Evolutionary conservation across 2,113 vertebrate species (phyloP), one percentile per base, ranked within the genome.

Genomic region (Pungitius pungitius): DNA sequence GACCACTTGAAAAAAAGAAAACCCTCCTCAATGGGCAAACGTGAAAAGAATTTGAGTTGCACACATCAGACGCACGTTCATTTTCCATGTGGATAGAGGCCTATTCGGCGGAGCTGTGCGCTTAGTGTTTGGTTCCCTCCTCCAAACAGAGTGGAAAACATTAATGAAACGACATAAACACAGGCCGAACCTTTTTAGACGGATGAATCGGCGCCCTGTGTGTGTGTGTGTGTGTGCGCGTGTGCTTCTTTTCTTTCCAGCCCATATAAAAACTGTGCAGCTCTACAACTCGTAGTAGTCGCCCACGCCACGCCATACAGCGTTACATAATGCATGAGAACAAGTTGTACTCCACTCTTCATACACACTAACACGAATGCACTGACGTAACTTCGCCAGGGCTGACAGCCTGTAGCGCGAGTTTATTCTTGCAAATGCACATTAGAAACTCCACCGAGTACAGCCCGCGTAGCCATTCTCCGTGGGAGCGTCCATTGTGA

Each of bases 311-410:
- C 81, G 73, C 72, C 65, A 86, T 75, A 85, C 78, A 30, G 63
- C 69, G 80, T 90, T 92, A 87, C 88, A 89, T 92, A 90, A 92
- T 85, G 87, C 86, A 90, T 86, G 86, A 89, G 88, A 87, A 92
- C 90, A 91, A 88, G 79, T 83, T 90, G 86, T 91, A 80, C 90
- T 85, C 78, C 80, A 77, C 85, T 87, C 86, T 79, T 80, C 24
- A 81, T 54, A 59, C 64, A 66, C 8, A 55, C 35, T 35, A 59
- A 72, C 47, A 58, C 49, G 77, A 62, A 76, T 30, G 30, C 45
- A 56, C 8, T 18, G 20, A 57, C 33, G 26, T 40, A 37, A 59
- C 20, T 17, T 69, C 12, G 9, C 39, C 60, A 15, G 18, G 42
- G 4, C n/a, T 33, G 33, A 20, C 1, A 52, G 12, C 37, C 20